A percentile compares a stretch with the other conserved stretches of the same genome.
phyloP scores from a whole-genome alignment of 2,797 vertebrate species.

The Hybognathus amarus region DNA sequence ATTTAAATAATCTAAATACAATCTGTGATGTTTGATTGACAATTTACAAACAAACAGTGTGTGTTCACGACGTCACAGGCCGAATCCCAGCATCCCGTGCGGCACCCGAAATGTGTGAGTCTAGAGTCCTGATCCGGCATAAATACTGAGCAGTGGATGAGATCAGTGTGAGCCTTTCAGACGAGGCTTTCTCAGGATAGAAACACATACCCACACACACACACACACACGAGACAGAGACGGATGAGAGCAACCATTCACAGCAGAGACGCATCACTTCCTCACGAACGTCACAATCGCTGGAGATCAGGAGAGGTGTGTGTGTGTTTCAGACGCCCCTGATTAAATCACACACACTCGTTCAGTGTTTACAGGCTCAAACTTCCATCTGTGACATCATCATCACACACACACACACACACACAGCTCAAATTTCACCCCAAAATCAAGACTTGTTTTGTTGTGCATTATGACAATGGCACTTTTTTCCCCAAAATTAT shows the following conservation, averaged over 20 bases:
- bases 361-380: background rate
- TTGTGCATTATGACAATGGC: background rate
- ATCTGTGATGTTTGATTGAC: conserved; percentile 59
- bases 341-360: background rate
- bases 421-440: background rate
- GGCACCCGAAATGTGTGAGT: background rate
- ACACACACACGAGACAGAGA: background rate
- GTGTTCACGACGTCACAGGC: conserved; percentile 34
- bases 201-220: background rate
- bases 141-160: conserved; percentile 1
- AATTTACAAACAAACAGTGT: conserved; percentile 58
- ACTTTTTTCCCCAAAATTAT: background rate
- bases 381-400: background rate
- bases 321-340: background rate
- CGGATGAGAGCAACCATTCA: background rate
- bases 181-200: conserved; percentile 1
- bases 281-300: background rate
- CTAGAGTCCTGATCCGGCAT: background rate
- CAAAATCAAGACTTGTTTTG: background rate
- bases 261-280: background rate
- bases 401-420: background rate
- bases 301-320: background rate
- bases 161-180: background rate
- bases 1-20: conserved; percentile 66
- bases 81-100: background rate